Evolutionary conservation across 2,797 vertebrate genomes (phyloP), one percentile per base, ranked within the genome.

Genomic region (Pelodytes ibericus): DNA sequence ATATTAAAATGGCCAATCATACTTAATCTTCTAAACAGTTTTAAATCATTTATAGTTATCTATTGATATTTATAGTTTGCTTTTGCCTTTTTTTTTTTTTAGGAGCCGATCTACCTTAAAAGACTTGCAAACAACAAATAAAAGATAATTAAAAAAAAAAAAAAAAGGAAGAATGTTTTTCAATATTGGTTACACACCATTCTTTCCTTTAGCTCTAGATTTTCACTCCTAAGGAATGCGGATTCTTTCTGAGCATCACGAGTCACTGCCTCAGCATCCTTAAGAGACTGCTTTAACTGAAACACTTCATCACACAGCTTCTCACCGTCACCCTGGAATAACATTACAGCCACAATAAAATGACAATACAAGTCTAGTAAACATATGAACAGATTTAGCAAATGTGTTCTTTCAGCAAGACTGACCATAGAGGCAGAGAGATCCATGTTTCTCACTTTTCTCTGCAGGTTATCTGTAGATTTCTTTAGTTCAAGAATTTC

Each of bases 191-290:
- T 74, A 82, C 74, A 88, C 75, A 93, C 96, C 77, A 93, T 91
- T 64, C 83, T 89, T 74, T 96, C 93, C 80, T 93, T 94, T 30
- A 98, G 85, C 11, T 91, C 81, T 0, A 93, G 77, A 64, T 95
- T 96, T 76, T 94, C 91, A 80, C 86, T 95, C 71, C 94, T 93
- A 61, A 98, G 90, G 80, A 95, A 84, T 13, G 96, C 94, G 87
- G 94, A 94, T 58, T 98, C 93, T 81, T 88, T 97, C 87, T 93
- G 97, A 2, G 95, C 92, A 81, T 99, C 96, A 66, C 92, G 84
- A 63, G 92, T 93, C 81, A 98, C 33, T 0, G 80, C 79, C 86
- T 97, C 94, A 0, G 94, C 93, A 44, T 98, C 95, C 18, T 89
- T 80, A 20, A 98, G 85, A 2, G 95, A 95, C 70, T 94, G 95